phyloP scores from a whole-genome alignment of 2,888 invertebrate species.

The Lepidocyrtinus sp. region DNA sequence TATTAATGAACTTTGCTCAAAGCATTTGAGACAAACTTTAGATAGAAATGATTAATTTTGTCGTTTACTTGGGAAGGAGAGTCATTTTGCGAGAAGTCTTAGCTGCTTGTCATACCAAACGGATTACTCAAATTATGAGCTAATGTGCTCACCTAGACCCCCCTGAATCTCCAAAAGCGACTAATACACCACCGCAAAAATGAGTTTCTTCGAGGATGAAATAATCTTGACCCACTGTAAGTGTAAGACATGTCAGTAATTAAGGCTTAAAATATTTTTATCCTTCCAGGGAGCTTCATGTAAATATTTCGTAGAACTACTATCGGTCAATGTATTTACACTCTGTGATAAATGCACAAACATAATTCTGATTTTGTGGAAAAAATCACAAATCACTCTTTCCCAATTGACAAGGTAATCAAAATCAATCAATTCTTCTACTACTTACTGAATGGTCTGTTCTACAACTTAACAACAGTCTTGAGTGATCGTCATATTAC shows the following conservation, averaged over 20 bases:
- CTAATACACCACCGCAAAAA: constrained; percentile 16
- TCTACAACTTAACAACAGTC: not conserved
- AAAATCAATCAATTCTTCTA: not conserved
- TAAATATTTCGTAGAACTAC: not conserved
- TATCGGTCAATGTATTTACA: not conserved
- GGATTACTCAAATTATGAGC: constrained; percentile 4
- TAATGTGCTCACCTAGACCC: not conserved
- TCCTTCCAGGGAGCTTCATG: no score
- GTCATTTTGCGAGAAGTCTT: no score
- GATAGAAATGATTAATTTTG: no score
- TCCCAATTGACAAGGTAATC: constrained; percentile 3
- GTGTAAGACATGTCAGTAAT: no score
- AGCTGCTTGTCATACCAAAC: no score
- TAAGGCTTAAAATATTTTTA: no score
- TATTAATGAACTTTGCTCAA: no score
- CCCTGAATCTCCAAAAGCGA: not conserved
- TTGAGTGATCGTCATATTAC: not conserved
- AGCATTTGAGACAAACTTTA: no score
- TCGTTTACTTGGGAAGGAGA: no score
- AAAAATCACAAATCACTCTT: not conserved
- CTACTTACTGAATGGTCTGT: not conserved
- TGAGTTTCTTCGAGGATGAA: constrained; percentile 60
- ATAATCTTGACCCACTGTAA: constrained; percentile 66
- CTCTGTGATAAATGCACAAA: not conserved
- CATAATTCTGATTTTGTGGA: no score